Percentiles rank a stretch among this genome's conserved stretches.
Conservation (phyloP, 1,140 invertebrate genomes). For the silkworm (Bombyx mori) region DNA sequence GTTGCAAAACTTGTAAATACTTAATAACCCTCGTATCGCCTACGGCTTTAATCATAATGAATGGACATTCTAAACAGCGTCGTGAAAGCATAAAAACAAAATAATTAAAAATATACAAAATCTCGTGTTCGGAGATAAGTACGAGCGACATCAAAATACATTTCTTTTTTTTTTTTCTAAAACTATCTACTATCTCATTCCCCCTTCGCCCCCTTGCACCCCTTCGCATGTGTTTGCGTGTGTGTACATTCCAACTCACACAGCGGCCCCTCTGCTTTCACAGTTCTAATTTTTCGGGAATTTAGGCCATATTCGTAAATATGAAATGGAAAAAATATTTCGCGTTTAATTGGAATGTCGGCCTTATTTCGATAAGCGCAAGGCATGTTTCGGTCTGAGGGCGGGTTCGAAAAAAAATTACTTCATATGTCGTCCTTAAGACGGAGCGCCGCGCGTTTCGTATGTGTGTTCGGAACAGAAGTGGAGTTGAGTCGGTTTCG, state of each 20-base stretch:
- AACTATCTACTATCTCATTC: constrained; percentile 59
- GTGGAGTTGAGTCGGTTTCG: constrained; percentile 25
- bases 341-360: constrained; percentile 33
- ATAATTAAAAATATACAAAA: neutral
- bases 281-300: constrained; percentile 72
- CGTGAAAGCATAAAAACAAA: neutral
- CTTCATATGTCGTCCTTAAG: constrained; percentile 72
- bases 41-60: no score
- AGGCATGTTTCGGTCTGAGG: constrained; percentile 28
- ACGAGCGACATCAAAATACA: neutral
- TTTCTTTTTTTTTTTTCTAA: constrained; percentile 16
- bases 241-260: constrained; percentile 40
- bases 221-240: constrained; percentile 26
- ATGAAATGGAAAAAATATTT: constrained; percentile 72
- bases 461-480: constrained; percentile 59
- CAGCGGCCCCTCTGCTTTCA: constrained; percentile 51
- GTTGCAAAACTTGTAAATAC: no score
- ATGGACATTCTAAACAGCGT: no score
- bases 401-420: constrained; percentile 64
- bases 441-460: constrained; percentile 64
- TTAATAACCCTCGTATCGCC: no score
- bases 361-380: constrained; percentile 23
- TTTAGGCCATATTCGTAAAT: constrained; percentile 71
- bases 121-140: neutral
- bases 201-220: constrained; percentile 18